Base-by-base conservation (phyloP, 2,888 invertebrate species). In the Hedychridium roseum region DNA sequence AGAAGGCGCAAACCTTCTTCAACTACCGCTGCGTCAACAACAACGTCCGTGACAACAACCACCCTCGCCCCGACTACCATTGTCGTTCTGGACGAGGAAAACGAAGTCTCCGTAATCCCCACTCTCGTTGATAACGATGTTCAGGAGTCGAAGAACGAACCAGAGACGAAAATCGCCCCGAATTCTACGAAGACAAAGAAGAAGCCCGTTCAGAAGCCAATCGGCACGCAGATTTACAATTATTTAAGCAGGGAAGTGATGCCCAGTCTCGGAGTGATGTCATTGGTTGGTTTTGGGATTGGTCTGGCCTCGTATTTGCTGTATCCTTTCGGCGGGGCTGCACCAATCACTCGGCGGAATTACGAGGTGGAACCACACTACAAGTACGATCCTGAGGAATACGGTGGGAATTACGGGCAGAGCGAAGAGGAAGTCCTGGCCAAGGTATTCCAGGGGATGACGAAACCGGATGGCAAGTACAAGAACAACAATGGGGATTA, bases 211-310 rank as follows among this genome's bases (percentile, higher is more conserved):
- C 60, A 44, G 26, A 84, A 88, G 43, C 88, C 89, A 1, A 82
- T 90, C 0, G 84, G 88, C 6, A 88, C 89, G 0, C 87, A 89
- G 72, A 85, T 91, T 17, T 91, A 90, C 68, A 90, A 89, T 66
- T 91, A 89, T 66, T 78, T 91, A 28, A 89, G 90, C 2, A 82
- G 90, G 61, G 90, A 91, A 80, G 88, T 91, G 0, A 90, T 91
- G 88, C 90, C 91, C 0, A 88, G 89, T 20, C 88, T 91, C 14
- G 90, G 91, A 1, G 88, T 90, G 0, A 90, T 91, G 62, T 79
- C 79, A 0, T 79, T 91, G 14, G 85, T 90, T 7, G 90, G 91
- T 1, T 76, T 91, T 30, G 87, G 90, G 50, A 85, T 90, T 1
- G 91, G 91, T 1, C 74, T 91, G 23, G 91, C 91, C 21, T 88